Evolutionary conservation across 2,113 vertebrate genomes (phyloP).

Genomic region (Epinephelus moara): DNA sequence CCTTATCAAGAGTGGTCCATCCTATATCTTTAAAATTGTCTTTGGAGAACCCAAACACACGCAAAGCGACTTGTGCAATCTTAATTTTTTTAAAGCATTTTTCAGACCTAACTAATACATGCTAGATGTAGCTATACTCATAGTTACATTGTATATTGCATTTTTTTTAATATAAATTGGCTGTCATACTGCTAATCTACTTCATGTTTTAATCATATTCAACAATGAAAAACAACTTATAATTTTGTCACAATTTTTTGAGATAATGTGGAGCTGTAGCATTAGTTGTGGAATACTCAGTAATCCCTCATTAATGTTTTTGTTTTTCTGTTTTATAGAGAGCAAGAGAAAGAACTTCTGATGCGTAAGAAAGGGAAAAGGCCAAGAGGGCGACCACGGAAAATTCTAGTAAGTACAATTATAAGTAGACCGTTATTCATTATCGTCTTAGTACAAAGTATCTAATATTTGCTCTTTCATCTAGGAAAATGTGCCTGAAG

Average conservation of each 20-base stretch:
- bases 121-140: neutral
- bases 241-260: no score
- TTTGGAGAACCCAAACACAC: constrained; percentile 23
- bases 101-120: no score
- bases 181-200: neutral
- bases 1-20: constrained; percentile 7
- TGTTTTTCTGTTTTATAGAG: constrained; percentile 79
- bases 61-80: neutral
- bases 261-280: neutral
- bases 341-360: constrained; percentile 94
- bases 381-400: constrained; percentile 93
- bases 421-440: accelerated
- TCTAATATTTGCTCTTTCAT: constrained; percentile 19
- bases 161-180: neutral
- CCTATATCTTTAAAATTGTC: constrained; percentile 31
- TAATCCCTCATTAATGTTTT: neutral
- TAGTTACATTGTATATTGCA: neutral
- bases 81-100: neutral
- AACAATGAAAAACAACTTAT: neutral
- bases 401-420: constrained; percentile 86
- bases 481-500: constrained; percentile 87
- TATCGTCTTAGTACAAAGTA: accelerated
- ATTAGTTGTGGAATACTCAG: neutral
- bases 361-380: constrained; percentile 92
- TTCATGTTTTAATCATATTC: neutral